Evolutionary conservation across 2,797 vertebrate genomes (phyloP).

Genomic region (Streptopelia turtur): DNA sequence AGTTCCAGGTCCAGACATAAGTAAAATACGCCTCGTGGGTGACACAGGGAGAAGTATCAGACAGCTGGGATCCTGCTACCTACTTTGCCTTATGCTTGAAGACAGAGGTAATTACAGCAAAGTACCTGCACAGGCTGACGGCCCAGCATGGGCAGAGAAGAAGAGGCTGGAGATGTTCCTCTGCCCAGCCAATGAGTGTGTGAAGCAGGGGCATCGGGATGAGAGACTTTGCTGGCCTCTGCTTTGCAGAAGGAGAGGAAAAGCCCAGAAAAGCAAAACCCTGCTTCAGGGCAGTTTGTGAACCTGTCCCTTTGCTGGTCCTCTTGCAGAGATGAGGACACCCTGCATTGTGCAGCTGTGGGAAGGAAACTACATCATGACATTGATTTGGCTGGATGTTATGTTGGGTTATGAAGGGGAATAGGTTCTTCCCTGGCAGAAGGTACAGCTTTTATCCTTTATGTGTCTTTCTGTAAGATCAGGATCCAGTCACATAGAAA

Average conservation of each 20-base stretch:
- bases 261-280: background rate
- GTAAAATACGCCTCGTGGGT: background rate
- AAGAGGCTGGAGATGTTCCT: background rate
- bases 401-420: background rate
- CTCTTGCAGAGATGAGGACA: background rate
- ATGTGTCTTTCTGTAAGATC: background rate
- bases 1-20: background rate
- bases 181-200: accelerated
- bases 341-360: background rate
- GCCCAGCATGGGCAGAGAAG: background rate
- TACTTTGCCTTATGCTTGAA: background rate
- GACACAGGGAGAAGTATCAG: background rate
- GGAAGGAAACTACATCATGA: background rate
- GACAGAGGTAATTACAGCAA: background rate
- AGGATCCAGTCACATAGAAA: background rate
- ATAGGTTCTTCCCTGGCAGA: background rate
- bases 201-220: background rate
- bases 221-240: background rate
- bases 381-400: background rate
- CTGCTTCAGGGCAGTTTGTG: background rate
- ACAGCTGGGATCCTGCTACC: background rate
- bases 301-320: background rate
- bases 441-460: background rate
- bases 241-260: background rate
- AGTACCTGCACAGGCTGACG: background rate